These are phyloP conservation scores for Lasioglossum figueresi DNA, from an alignment of 2,888 invertebrate species.

Conservation along the genomic window DNA sequence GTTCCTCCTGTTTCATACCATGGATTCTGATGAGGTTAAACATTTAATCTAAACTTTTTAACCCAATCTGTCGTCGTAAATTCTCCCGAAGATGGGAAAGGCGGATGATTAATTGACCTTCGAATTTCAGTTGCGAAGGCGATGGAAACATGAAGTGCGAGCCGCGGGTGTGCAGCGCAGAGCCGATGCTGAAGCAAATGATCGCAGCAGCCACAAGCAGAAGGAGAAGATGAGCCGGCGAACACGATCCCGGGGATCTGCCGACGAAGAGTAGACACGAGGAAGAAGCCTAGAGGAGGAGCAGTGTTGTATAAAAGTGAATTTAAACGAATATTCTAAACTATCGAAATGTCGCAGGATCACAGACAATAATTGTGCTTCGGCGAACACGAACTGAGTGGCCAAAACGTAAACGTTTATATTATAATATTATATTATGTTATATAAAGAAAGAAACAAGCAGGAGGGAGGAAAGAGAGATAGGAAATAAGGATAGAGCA, in stretches of 20 bases:
- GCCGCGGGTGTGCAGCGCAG: constrained; percentile 94
- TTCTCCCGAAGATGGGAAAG: background rate
- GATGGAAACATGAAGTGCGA: constrained; percentile 98
- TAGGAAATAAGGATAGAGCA: constrained; percentile 30
- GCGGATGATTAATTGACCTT: background rate
- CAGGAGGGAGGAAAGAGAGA: constrained; percentile 35
- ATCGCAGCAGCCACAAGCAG: constrained; percentile 92
- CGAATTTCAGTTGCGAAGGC: constrained; percentile 90
- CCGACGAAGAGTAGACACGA: constrained; percentile 52
- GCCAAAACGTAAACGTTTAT: constrained; percentile 83
- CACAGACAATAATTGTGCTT: constrained; percentile 81
- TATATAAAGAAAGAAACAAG: constrained; percentile 71
- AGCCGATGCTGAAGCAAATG: constrained; percentile 95
- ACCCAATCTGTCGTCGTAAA: background rate
- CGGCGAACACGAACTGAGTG: constrained; percentile 82
- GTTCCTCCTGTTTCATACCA: background rate
- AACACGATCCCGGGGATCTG: constrained; percentile 58
- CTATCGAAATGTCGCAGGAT: constrained; percentile 79
- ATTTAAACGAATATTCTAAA: constrained; percentile 78
- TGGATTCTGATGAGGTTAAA: too few species aligned
- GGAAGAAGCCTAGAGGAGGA: constrained; percentile 54
- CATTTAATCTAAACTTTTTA: too few species aligned
- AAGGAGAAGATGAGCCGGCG: constrained; percentile 88
- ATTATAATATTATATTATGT: constrained; percentile 81
- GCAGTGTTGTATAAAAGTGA: constrained; percentile 81